Evolutionary conservation across 2,797 vertebrate genomes (phyloP).

Genomic region (Sebastolobus alascanus): DNA sequence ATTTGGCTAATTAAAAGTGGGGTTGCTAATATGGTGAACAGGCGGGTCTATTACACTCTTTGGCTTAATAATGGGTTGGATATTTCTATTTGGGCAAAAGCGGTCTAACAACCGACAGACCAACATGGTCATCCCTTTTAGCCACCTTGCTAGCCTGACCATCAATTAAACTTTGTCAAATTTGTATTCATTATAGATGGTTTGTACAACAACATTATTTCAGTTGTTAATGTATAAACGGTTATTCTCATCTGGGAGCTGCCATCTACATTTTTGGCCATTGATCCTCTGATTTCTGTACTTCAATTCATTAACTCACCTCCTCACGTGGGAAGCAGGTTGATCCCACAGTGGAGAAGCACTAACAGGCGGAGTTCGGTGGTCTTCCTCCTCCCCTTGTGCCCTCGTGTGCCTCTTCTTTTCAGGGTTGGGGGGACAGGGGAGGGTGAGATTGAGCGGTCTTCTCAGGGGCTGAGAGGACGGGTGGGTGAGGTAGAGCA

Average conservation of each 20-base stretch:
- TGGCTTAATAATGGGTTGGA: too few relatives aligned
- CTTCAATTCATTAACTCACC: constrained; percentile 43
- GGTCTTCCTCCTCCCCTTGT: constrained; percentile 53
- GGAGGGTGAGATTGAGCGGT: constrained; percentile 85
- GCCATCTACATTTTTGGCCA: background rate
- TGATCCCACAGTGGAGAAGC: constrained; percentile 57
- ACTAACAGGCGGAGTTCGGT: constrained; percentile 32
- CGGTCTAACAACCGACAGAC: background rate
- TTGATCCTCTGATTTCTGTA: background rate
- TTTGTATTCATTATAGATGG: background rate
- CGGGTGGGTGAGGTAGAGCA: constrained; percentile 87
- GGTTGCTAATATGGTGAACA: too few relatives aligned
- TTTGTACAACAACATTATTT: background rate
- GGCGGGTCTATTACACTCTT: too few relatives aligned
- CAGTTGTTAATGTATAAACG: background rate
- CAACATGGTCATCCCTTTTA: background rate
- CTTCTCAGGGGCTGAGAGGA: constrained; percentile 83
- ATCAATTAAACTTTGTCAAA: background rate
- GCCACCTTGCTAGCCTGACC: background rate
- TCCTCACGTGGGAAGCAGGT: constrained; percentile 31
- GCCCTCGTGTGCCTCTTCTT: constrained; percentile 70
- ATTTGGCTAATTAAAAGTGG: background rate
- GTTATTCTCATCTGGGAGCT: background rate
- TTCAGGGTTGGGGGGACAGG: constrained; percentile 87
- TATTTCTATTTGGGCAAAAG: background rate